Percentiles rank a stretch among this genome's conserved stretches.
Conservation (phyloP, 1,140 invertebrate species). For the Trichomalopsis sarcophagae region DNA sequence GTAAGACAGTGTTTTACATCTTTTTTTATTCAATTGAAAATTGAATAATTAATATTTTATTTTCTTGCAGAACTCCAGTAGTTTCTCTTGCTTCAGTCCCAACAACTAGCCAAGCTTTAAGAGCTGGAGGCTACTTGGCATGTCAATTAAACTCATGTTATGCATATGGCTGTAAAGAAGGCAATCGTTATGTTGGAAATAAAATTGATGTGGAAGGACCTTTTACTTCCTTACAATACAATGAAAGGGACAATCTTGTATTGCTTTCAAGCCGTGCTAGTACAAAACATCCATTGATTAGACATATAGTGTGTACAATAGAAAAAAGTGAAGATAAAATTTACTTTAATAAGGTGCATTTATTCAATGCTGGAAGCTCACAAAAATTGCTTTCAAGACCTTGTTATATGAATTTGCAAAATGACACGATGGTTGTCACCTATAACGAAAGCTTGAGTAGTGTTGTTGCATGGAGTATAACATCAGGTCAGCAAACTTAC, state of each 20-base stretch:
- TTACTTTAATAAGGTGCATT: constrained; percentile 77
- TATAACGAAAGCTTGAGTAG: constrained; percentile 80
- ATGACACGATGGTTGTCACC: constrained; percentile 79
- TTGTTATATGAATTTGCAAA: constrained; percentile 75
- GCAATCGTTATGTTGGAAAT: constrained; percentile 68
- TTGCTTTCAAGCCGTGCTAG: constrained; percentile 80
- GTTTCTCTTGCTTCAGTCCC: constrained; percentile 76
- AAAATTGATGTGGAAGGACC: constrained; percentile 83
- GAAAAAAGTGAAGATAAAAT: constrained; percentile 72
- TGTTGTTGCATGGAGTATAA: constrained; percentile 81
- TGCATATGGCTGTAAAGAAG: constrained; percentile 78
- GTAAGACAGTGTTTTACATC: constrained; percentile 31
- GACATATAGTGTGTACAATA: constrained; percentile 78
- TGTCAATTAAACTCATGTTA: constrained; percentile 85
- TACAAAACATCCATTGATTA: constrained; percentile 73
- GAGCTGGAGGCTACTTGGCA: constrained; percentile 82
- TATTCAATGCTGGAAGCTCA: constrained; percentile 78
- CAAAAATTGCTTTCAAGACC: constrained; percentile 80
- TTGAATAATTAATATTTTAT: background rate
- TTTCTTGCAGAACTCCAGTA: constrained; percentile 74
- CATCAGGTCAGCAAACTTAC: constrained; percentile 76
- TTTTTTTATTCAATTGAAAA: background rate
- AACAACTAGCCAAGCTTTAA: constrained; percentile 61
- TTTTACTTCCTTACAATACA: constrained; percentile 83
- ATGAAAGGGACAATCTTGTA: constrained; percentile 78